These are phyloP conservation scores for Labeo calbasu DNA, from an alignment of 2,797 vertebrate genomes.

Conservation along the genomic window DNA sequence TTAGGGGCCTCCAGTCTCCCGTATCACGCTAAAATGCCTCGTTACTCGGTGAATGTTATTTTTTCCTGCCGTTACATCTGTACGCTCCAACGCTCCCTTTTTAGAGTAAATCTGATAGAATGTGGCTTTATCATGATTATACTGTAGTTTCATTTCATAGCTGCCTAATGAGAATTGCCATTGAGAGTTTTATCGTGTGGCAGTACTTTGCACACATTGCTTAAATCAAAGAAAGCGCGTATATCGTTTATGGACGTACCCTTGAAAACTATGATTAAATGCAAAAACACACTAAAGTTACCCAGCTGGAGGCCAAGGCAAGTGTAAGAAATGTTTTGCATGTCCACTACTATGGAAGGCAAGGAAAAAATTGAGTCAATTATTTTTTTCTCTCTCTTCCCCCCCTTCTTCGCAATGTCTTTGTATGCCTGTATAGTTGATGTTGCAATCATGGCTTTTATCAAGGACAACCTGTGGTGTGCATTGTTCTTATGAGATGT, in stretches of 20 bases:
- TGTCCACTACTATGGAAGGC: constrained; percentile 62
- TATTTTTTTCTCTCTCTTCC: constrained; percentile 54
- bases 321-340: constrained; percentile 63
- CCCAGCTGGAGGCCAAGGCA: constrained; percentile 37
- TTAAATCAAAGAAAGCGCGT: constrained; percentile 33
- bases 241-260: constrained; percentile 24
- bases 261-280: not conserved
- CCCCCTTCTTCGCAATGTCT: constrained; percentile 78
- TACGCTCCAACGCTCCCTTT: constrained; percentile 42
- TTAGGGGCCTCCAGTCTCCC: constrained; percentile 74
- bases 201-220: constrained; percentile 27
- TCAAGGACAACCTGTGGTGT: constrained; percentile 90
- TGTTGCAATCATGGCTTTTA: constrained; percentile 87
- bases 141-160: constrained; percentile 9
- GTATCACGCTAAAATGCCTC: constrained; percentile 56
- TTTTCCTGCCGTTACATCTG: constrained; percentile 25
- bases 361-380: constrained; percentile 58
- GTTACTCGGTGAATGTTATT: constrained; percentile 62
- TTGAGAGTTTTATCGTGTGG: constrained; percentile 14
- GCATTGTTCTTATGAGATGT: constrained; percentile 81
- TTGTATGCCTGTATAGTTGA: constrained; percentile 90
- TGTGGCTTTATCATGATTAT: constrained; percentile 2
- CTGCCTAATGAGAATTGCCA: constrained; percentile 15
- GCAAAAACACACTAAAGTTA: constrained; percentile 10
- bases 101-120: constrained; percentile 23